Percentiles rank a stretch among this genome's conserved stretches.
phyloP scores from a whole-genome alignment of 1,140 invertebrate genomes.

The Brachionus paranguensis region DNA sequence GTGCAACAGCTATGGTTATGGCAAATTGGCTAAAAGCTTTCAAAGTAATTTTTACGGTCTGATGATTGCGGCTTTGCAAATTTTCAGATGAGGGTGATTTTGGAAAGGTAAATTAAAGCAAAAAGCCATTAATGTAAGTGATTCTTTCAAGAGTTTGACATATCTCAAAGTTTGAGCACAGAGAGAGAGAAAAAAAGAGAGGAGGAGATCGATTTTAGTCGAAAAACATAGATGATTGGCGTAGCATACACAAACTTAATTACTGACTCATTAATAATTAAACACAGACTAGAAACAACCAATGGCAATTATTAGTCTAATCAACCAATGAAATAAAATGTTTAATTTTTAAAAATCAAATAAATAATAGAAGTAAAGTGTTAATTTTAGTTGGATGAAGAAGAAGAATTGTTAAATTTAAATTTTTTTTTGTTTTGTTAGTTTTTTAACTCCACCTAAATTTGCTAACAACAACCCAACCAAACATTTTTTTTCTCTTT shows the following conservation, averaged over 20 bases:
- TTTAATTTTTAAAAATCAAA: slow-evolving; percentile 20
- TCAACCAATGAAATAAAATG: slow-evolving; percentile 7
- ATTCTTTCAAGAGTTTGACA: slow-evolving; percentile 13
- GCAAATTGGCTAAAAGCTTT: not conserved
- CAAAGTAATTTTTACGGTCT: not conserved
- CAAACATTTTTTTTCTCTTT: not conserved
- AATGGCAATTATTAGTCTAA: not conserved
- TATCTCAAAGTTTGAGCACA: not conserved
- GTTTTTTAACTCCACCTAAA: not conserved
- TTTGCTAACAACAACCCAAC: not conserved
- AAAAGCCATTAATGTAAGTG: slow-evolving; percentile 29
- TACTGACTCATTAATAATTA: not conserved
- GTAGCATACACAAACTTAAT: not conserved
- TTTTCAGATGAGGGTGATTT: not conserved
- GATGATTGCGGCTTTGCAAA: not conserved
- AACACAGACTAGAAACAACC: not conserved
- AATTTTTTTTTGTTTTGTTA: not conserved
- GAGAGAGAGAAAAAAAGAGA: no score
- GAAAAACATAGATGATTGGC: not conserved
- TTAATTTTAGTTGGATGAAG: slow-evolving; percentile 37
- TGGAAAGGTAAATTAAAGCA: not conserved
- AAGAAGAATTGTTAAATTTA: slow-evolving; percentile 5
- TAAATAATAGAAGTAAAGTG: slow-evolving; percentile 24
- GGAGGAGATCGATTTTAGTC: not conserved
- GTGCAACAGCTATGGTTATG: not conserved